Conservation (phyloP, 2,113 vertebrate species). For the Neodon shergylaensis region DNA sequence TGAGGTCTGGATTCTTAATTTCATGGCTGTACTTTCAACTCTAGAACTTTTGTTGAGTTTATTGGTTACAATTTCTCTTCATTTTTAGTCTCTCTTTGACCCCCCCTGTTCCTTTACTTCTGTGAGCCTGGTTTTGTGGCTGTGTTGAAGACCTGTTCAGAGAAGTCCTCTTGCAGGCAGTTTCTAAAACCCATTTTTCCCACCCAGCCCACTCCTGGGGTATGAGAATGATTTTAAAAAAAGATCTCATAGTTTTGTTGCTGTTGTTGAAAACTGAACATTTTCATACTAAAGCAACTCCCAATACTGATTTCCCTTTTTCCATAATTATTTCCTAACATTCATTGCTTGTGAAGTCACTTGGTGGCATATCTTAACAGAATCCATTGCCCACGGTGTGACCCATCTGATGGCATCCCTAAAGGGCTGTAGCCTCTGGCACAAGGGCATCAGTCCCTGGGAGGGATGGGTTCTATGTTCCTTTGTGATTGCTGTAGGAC, state of each 20-base stretch:
- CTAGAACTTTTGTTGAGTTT: neutral
- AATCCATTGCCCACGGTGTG: neutral
- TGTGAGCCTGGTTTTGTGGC: neutral
- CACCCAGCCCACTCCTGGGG: too few relatives aligned
- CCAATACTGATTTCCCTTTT: neutral
- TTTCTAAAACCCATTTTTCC: neutral
- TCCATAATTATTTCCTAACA: neutral
- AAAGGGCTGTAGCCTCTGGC: neutral
- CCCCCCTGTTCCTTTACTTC: neutral
- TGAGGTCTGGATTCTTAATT: neutral
- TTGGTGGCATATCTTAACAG: neutral
- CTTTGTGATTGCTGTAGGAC: neutral
- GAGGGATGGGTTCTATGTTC: neutral
- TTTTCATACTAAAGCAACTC: neutral
- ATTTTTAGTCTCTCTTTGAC: neutral
- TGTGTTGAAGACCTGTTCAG: neutral
- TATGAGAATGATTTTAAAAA: neutral
- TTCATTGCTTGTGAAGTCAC: neutral
- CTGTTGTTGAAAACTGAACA: neutral
- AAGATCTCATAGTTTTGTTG: neutral
- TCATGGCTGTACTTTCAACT: slow-evolving; percentile 14
- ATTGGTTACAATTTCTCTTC: neutral
- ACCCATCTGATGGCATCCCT: neutral
- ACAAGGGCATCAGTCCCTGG: neutral
- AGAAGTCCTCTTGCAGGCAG: neutral